Conservation (phyloP, 2,888 invertebrate species). For the Orthosia incerta region DNA sequence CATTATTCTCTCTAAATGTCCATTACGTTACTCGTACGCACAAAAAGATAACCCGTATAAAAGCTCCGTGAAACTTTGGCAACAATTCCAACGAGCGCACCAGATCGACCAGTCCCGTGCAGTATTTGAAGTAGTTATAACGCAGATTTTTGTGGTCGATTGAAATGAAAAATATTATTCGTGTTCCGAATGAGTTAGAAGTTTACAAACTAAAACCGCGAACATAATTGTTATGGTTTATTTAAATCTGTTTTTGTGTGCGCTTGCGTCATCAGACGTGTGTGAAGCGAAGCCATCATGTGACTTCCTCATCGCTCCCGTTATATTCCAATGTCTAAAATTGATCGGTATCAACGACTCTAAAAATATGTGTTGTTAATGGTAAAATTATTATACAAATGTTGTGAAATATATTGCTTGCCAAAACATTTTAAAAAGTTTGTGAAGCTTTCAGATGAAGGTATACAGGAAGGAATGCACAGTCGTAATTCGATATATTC, state of each 20-base stretch:
- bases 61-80: constrained; percentile 66
- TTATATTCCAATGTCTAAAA: constrained; percentile 81
- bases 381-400: constrained; percentile 65
- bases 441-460: constrained; percentile 34
- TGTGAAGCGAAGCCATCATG: constrained; percentile 79
- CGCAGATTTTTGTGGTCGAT: constrained; percentile 75
- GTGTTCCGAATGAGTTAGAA: constrained; percentile 71
- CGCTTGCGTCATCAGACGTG: constrained; percentile 81
- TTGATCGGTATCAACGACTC: constrained; percentile 68
- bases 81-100: constrained; percentile 64
- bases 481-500: constrained; percentile 44
- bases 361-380: constrained; percentile 64
- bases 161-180: constrained; percentile 79
- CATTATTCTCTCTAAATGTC: constrained; percentile 32
- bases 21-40: constrained; percentile 47
- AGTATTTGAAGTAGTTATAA: constrained; percentile 73
- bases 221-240: constrained; percentile 83
- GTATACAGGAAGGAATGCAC: constrained; percentile 25
- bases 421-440: constrained; percentile 49
- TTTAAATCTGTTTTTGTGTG: constrained; percentile 81
- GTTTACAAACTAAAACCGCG: constrained; percentile 78
- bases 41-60: constrained; percentile 62
- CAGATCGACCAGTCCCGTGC: constrained; percentile 57
- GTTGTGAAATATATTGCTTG: constrained; percentile 65
- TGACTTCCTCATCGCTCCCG: constrained; percentile 78